These are phyloP conservation scores for Lasioglossum marginatum DNA, from an alignment of 2,888 invertebrate genomes.

Conservation along the genomic window DNA sequence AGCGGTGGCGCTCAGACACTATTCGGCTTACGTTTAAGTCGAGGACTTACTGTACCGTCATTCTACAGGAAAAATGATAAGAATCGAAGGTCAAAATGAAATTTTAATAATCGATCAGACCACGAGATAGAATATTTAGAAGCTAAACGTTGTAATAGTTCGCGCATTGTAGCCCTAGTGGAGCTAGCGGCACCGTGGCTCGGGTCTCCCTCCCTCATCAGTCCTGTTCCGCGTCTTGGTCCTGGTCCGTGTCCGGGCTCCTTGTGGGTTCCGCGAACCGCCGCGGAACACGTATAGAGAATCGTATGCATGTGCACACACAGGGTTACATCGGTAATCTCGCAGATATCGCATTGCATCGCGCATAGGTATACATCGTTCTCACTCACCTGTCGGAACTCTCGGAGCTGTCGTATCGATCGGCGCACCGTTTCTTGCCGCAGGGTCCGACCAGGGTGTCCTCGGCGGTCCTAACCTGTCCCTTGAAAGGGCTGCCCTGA, in stretches of 20 bases:
- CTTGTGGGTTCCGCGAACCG: constrained; percentile 36
- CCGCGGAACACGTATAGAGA: constrained; percentile 4
- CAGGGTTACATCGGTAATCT: not conserved
- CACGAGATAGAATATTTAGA: too few species aligned
- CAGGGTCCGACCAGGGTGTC: constrained; percentile 84
- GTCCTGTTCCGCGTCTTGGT: not conserved
- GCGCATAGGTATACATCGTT: constrained; percentile 26
- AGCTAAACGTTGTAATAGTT: not conserved
- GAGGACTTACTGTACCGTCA: too few species aligned
- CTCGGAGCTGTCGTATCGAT: constrained; percentile 97
- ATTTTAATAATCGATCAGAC: not conserved
- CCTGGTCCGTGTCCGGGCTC: constrained; percentile 10
- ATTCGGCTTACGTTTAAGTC: too few species aligned
- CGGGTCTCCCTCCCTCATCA: not conserved
- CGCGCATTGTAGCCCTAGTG: not conserved
- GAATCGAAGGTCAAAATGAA: not conserved
- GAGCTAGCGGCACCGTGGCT: not conserved
- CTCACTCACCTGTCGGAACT: constrained; percentile 94
- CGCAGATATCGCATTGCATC: not conserved
- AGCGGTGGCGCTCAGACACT: too few species aligned
- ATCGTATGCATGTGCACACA: not conserved
- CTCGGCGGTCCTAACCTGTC: constrained; percentile 80
- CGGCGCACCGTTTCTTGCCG: constrained; percentile 94
- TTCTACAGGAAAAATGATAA: not conserved
- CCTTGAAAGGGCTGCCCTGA: constrained; percentile 77